Evolutionary conservation across 2,888 invertebrate genomes (phyloP), one percentile per base, ranked within the genome.

Genomic region (Drosophila kanekoi): DNA sequence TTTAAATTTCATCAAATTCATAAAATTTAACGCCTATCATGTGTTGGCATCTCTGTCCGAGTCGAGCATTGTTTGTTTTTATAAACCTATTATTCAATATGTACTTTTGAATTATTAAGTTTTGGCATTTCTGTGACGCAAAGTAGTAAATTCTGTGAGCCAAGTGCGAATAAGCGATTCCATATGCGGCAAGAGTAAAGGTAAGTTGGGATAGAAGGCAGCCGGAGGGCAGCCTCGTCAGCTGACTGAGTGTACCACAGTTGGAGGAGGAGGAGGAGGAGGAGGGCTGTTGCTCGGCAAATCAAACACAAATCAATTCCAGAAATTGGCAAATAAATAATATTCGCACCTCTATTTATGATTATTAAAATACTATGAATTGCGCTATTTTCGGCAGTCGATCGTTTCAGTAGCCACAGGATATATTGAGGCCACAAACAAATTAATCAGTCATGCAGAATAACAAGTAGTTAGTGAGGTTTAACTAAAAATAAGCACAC

Each of bases 1-100:
- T 53, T 41, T 59, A 37, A 54, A 66, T 72, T 74, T 84, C 76
- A 78, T 54, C 86, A 79, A 69, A 51, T 81, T 72, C 69, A 87
- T 84, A 71, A 84, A 87, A 84, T 79, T 87, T 72, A 37, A 84
- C 69, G 76, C 66, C 45, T 53, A 84, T 84, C 81, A 84, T 84
- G 86, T 79, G 86, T 71, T 48, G 60, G 59, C 45, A 49, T 62
- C 59, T 41, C 49, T 33, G 35, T 38, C 20, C 18, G 41, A 5
- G 14, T 0, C 2, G 38, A 13, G 16, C 51, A 47, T 82, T 83
- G 80, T 82, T 82, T 85, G 79, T 85, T 85, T 85, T 76, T 48
- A 80, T 74, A 84, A 85, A 85, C 80, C 72, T 74, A 79, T 81
- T 71, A 57, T 68, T 70, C 74, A 71, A 65, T 64, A 76, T 63